A percentile compares a stretch with the other conserved stretches of the same genome.
Evolutionary conservation across 2,113 vertebrate genomes (phyloP).

Genomic region (Mormyrus lacerda): DNA sequence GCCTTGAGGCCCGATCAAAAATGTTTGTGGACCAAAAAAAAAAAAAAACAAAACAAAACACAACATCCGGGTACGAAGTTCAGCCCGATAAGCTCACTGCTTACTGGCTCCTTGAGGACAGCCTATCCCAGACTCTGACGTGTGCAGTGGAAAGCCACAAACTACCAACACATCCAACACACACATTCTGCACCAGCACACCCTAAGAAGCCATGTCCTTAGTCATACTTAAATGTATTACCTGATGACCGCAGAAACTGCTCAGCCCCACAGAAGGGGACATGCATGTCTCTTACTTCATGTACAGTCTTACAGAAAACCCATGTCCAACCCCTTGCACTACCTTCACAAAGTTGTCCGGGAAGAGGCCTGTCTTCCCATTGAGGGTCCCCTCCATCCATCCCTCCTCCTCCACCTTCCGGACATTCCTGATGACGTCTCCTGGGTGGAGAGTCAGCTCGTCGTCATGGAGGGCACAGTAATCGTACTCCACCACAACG

Average conservation of each 20-base stretch:
- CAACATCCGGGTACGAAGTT: slow-evolving; percentile 51
- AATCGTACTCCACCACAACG: slow-evolving; percentile 90
- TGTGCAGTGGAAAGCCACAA: neutral
- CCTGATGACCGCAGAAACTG: neutral
- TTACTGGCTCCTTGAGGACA: slow-evolving; percentile 20
- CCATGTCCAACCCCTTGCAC: slow-evolving; percentile 10
- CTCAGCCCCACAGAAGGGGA: neutral
- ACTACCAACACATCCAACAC: neutral
- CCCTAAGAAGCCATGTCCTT: neutral
- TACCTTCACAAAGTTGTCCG: slow-evolving; percentile 98
- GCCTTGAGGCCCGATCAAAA: slow-evolving; percentile 15
- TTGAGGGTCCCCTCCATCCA: slow-evolving; percentile 93
- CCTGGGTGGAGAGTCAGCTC: slow-evolving; percentile 83
- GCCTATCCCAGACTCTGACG: slow-evolving; percentile 9
- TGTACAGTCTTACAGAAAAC: neutral
- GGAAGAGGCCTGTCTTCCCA: slow-evolving; percentile 84
- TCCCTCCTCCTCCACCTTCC: slow-evolving; percentile 83
- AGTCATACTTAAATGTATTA: neutral
- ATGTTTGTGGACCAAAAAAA: slow-evolving; percentile 33
- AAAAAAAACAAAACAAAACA: slow-evolving; percentile 26
- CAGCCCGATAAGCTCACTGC: slow-evolving; percentile 27
- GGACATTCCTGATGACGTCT: slow-evolving; percentile 85
- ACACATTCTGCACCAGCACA: neutral
- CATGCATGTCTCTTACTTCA: neutral
- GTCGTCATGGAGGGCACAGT: slow-evolving; percentile 83